phyloP scores from a whole-genome alignment of 2,113 vertebrate species.

The Leucoraja erinaceus region DNA sequence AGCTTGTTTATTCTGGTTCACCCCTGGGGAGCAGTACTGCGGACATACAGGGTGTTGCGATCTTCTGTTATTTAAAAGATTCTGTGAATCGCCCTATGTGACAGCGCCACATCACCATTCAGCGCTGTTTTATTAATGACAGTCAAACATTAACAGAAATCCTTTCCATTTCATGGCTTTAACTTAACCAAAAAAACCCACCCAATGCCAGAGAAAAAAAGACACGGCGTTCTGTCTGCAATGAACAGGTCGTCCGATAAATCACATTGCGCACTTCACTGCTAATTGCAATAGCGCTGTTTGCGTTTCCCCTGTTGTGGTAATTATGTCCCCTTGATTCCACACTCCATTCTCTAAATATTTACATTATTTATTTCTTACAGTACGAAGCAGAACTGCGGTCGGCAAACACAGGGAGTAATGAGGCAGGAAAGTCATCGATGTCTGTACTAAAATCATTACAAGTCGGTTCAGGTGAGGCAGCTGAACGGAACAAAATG shows the following conservation, averaged over 20 bases:
- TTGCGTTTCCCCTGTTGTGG: background rate
- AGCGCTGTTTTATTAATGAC: background rate
- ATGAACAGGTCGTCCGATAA: background rate
- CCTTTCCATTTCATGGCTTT: background rate
- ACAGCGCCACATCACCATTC: background rate
- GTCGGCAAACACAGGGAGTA: background rate
- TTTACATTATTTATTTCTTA: constrained; percentile 1
- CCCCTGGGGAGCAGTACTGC: background rate
- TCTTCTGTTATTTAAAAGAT: background rate
- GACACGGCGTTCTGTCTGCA: background rate
- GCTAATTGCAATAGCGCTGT: background rate
- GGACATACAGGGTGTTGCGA: too few species aligned
- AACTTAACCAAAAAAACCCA: background rate
- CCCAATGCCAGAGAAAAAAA: background rate
- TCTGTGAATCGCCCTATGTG: background rate
- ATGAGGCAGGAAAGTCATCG: background rate
- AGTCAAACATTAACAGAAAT: background rate
- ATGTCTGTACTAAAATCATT: too few species aligned
- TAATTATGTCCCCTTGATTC: background rate
- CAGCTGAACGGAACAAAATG: background rate
- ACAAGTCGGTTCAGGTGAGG: background rate
- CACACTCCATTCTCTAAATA: background rate
- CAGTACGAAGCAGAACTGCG: background rate
- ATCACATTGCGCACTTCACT: background rate
- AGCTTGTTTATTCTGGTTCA: background rate